A percentile compares a stretch with the other conserved stretches of the same genome.
Conservation (phyloP, 2,888 invertebrate species). For the Pocota personata region DNA sequence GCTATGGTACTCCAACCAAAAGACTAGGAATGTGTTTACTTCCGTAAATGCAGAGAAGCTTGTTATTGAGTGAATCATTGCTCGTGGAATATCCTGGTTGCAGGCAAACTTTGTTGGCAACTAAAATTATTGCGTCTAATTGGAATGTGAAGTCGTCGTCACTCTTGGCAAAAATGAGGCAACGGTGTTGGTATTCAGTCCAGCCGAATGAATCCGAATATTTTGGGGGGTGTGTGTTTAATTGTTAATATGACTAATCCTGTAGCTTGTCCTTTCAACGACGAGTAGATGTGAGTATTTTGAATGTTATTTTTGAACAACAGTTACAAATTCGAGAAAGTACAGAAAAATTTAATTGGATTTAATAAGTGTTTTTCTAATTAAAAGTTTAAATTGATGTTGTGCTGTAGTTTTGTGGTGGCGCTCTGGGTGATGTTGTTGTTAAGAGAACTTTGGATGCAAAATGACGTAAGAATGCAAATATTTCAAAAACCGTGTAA, state of each 20-base stretch:
- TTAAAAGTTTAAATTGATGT: constrained; percentile 56
- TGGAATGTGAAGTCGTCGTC: constrained; percentile 57
- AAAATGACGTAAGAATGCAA: background rate
- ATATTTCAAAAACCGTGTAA: background rate
- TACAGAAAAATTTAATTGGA: constrained; percentile 56
- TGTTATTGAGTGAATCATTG: constrained; percentile 62
- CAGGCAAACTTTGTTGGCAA: constrained; percentile 68
- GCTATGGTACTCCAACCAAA: background rate
- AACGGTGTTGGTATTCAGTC: background rate
- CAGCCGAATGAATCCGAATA: background rate
- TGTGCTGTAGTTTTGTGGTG: background rate
- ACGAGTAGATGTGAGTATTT: background rate
- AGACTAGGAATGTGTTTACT: constrained; percentile 34
- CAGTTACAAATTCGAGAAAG: background rate
- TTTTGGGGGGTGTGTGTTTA: constrained; percentile 32
- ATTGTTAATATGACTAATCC: constrained; percentile 53
- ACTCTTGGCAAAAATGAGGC: background rate
- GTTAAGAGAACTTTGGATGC: background rate
- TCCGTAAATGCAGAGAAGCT: constrained; percentile 14
- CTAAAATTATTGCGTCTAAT: constrained; percentile 70
- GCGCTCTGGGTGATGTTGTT: background rate
- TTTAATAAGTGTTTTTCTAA: constrained; percentile 47
- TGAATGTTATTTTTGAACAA: background rate
- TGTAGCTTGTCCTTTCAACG: background rate
- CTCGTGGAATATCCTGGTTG: background rate